Base-by-base conservation (phyloP, 1,140 invertebrate species). In the Sitobion miscanthi region DNA sequence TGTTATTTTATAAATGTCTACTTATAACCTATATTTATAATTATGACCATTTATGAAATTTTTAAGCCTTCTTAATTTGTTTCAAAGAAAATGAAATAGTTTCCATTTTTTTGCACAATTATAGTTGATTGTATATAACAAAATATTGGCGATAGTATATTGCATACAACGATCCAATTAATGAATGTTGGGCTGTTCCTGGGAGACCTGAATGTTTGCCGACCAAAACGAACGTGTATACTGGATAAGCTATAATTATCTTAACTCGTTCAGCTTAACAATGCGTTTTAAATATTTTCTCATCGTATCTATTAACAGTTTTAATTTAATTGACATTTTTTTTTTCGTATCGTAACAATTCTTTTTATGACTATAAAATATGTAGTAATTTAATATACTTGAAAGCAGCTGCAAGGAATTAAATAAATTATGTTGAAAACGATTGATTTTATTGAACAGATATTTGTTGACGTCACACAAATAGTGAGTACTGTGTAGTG, bases 241-340 rank as follows among this genome's bases (percentile, higher is more conserved):
- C 88, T 25, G 7, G 20, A 23, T 23, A 17, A 45, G 14, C 38
- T 90, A 90, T 90, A 90, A 89, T 89, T 89, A 89, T 89, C 54
- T 88, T 42, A 88, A 57, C 88, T 89, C 35, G 52, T 89, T 25
- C 52, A 21, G 20, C n/a, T 42, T 25, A 57, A 89, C 23, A 57
- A 88, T 87, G 85, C 45, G 42, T 77, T 77, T n/a, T 77, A 88
- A 47, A 45, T 30, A 25, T 77, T 77, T 77, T 77, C 11, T n/a
- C n/a, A n/a, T 77, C 30, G n/a, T n/a, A 77, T 77, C n/a, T 14
- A 77, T 77, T 77, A 77, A 77, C 30, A 77, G 30, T 77, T 77
- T 17, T n/a, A n/a, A 77, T 77, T 77, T 14, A 77, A 77, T n/a
- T 77, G 62, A n/a, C 4, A 77, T n/a, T 17, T 77, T 77, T 30